phyloP scores from a whole-genome alignment of 2,888 invertebrate genomes.

The Melipona bicolor region DNA sequence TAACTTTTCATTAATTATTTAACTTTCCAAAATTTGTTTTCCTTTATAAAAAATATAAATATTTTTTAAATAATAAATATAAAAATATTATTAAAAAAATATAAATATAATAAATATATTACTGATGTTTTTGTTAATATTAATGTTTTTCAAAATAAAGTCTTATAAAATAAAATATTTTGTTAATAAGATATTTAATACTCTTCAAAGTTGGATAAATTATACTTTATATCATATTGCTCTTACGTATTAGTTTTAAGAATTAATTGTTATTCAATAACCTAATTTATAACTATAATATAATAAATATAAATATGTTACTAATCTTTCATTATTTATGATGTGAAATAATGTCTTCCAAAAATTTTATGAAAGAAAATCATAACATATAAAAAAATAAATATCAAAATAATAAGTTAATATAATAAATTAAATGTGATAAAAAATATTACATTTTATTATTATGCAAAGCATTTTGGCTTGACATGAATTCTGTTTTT shows the following conservation, averaged over 20 bases:
- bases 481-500: conserved; percentile 85
- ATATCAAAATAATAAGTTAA: neutral
- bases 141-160: neutral
- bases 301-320: neutral
- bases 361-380: neutral
- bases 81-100: no score
- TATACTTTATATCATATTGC: neutral
- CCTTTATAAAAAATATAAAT: no score
- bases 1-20: no score
- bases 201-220: neutral
- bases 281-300: neutral
- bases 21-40: no score
- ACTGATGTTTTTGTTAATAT: neutral
- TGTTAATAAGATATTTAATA: neutral
- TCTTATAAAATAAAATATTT: neutral
- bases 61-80: no score
- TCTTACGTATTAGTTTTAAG: neutral
- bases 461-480: neutral
- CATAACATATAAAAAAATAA: conserved; percentile 13
- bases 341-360: neutral
- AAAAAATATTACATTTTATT: conserved; percentile 44
- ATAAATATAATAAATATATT: neutral
- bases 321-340: neutral
- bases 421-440: conserved; percentile 4
- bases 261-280: neutral